phyloP scores from a whole-genome alignment of 2,113 vertebrate genomes.

The Tylochromis polylepis region DNA sequence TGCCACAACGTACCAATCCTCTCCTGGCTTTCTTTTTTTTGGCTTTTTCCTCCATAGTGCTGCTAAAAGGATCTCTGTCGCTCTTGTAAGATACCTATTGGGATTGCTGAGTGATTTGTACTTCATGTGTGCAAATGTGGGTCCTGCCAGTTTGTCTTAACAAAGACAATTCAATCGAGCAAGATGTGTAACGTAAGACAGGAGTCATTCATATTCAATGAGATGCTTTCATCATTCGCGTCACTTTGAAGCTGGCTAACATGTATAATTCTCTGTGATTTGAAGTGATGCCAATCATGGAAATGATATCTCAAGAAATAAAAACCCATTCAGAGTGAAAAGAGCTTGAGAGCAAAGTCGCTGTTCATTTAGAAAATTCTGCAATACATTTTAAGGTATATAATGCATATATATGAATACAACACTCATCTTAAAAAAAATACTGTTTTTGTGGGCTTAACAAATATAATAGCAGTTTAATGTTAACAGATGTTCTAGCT shows the following conservation, averaged over 20 bases:
- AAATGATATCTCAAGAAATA: slow-evolving; percentile 37
- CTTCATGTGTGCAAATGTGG: slow-evolving; percentile 30
- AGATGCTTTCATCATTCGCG: slow-evolving; percentile 50
- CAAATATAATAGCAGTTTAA: not conserved
- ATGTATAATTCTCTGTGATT: slow-evolving; percentile 69
- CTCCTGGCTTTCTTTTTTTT: not conserved
- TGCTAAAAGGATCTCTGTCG: slow-evolving; percentile 17
- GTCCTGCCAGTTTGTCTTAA: slow-evolving; percentile 57
- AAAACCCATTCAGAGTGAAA: slow-evolving; percentile 8
- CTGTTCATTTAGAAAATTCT: slow-evolving; percentile 12
- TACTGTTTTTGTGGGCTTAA: not conserved
- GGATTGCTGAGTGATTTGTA: slow-evolving; percentile 43
- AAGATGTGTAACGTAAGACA: slow-evolving; percentile 21
- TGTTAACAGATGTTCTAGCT: not conserved
- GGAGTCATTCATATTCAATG: slow-evolving; percentile 58
- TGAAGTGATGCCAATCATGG: slow-evolving; percentile 45
- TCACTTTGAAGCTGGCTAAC: slow-evolving; percentile 59
- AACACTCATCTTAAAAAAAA: not conserved
- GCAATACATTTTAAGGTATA: not conserved
- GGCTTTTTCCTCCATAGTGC: not conserved
- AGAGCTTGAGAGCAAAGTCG: not conserved
- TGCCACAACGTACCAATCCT: slow-evolving; percentile 39
- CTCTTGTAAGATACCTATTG: slow-evolving; percentile 27
- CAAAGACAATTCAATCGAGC: slow-evolving; percentile 47
- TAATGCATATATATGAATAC: not conserved